phyloP scores from a whole-genome alignment of 1,140 invertebrate species.

The Coboldia fuscipes region DNA sequence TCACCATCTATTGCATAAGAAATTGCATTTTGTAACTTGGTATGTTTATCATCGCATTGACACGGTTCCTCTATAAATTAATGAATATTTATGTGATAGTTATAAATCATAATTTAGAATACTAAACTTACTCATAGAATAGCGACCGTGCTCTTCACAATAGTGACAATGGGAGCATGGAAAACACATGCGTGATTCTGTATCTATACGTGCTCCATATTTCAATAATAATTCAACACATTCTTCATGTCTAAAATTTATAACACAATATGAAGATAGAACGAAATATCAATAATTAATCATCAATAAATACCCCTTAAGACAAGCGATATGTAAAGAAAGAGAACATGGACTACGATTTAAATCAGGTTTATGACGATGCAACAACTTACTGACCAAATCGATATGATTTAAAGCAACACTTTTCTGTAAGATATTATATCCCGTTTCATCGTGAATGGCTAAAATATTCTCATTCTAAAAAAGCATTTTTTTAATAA shows the following conservation, averaged over 20 bases:
- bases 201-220: constrained; percentile 29
- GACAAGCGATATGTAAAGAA: constrained; percentile 47
- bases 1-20: constrained; percentile 53
- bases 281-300: background rate
- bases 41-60: too few relatives aligned
- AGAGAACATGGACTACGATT: constrained; percentile 48
- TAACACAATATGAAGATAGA: too few relatives aligned
- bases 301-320: too few relatives aligned
- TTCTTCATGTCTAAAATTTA: constrained; percentile 27
- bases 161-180: constrained; percentile 44
- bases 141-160: constrained; percentile 37
- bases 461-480: constrained; percentile 42
- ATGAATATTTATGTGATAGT: too few relatives aligned
- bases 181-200: constrained; percentile 37
- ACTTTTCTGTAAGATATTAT: constrained; percentile 48
- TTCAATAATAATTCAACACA: constrained; percentile 30
- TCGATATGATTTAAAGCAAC: constrained; percentile 50
- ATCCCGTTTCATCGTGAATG: constrained; percentile 44
- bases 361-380: constrained; percentile 36
- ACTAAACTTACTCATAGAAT: too few relatives aligned
- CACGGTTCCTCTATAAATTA: too few relatives aligned
- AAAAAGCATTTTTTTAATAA: constrained; percentile 6
- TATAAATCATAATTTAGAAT: too few relatives aligned
- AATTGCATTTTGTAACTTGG: constrained; percentile 44
- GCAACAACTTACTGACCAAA: constrained; percentile 39